Percentiles rank a stretch among this genome's conserved stretches.
These are phyloP conservation scores for Muschampia plurimacula DNA, from an alignment of 2,888 invertebrate species.

Conservation along the genomic window DNA sequence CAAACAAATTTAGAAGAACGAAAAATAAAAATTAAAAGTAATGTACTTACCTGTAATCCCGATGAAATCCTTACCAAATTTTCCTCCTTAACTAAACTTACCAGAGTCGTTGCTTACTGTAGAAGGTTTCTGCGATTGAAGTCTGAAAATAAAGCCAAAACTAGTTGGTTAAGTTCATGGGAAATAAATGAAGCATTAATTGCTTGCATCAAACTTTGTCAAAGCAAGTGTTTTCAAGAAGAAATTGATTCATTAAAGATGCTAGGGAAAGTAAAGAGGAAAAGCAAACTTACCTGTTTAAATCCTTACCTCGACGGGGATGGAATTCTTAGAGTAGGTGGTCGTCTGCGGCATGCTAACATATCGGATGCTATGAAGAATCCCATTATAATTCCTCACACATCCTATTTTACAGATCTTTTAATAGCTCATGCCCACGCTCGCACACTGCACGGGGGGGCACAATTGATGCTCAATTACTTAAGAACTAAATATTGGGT, in stretches of 20 bases:
- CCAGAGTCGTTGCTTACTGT: slow-evolving; percentile 42
- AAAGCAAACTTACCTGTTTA: slow-evolving; percentile 40
- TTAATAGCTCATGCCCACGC: slow-evolving; percentile 11
- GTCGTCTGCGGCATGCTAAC: slow-evolving; percentile 37
- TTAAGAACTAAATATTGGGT: slow-evolving; percentile 12
- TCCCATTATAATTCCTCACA: slow-evolving; percentile 23
- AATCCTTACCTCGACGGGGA: slow-evolving; percentile 45
- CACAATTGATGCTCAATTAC: slow-evolving; percentile 10
- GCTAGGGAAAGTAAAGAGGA: slow-evolving; percentile 25
- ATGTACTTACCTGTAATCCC: too few relatives aligned
- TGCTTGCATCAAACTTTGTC: slow-evolving; percentile 6
- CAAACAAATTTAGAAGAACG: slow-evolving; percentile 36
- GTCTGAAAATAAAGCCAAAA: not conserved
- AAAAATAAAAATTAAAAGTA: too few relatives aligned
- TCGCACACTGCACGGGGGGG: slow-evolving; percentile 4
- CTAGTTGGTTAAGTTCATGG: slow-evolving; percentile 29
- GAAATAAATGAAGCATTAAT: slow-evolving; percentile 38
- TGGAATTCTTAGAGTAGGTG: slow-evolving; percentile 47
- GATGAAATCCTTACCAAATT: slow-evolving; percentile 8
- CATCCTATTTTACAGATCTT: not conserved
- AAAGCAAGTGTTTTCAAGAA: slow-evolving; percentile 11
- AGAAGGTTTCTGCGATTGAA: slow-evolving; percentile 38
- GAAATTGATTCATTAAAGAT: slow-evolving; percentile 18
- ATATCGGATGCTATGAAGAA: slow-evolving; percentile 41
- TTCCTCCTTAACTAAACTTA: slow-evolving; percentile 40